Base-by-base conservation (phyloP, 2,113 vertebrate genomes). In the Pholis gunnellus region DNA sequence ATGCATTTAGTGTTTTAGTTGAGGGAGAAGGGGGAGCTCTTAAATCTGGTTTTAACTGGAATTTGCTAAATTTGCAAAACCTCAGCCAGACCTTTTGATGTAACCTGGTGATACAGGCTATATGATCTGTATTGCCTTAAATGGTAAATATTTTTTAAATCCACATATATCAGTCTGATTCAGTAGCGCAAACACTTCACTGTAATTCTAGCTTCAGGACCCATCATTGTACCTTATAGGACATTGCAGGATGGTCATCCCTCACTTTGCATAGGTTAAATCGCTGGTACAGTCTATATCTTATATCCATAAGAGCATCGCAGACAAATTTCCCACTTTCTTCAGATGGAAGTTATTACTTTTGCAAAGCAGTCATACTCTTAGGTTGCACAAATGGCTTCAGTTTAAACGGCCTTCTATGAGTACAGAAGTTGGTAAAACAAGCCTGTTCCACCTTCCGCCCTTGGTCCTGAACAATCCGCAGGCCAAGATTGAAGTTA, bases 121-220 rank as follows among this genome's bases (percentile, higher is more conserved):
- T 67, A 20, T n/a, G n/a, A n/a, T n/a, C 42, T 60, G 6, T 27
- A 52, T 4, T 67, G 5, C 36, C 6, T 11, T 1, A 63, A 48
- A 79, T 13, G 38, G 57, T 34, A 60, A 25, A 65, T 46, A n/a
- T 3, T 79, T 36, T 4, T 31, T 36, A 4, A 72, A 10, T 59
- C 18, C 56, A 56, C 27, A 73, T 14, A 65, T 46, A 65, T 34
- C 31, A 31, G 69, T 57, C n/a, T 17, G 25, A 34, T 75, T 38
- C 11, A 61, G 13, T 4, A 44, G 36, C 9, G 78, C 14, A 77
- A 79, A 70, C 31, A 63, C 29, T 56, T 54, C 15, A 71, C n/a
- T 66, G 8, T 36, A 60, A 40, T n/a, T 22, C 61, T 6, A 22
- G 61, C 61, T 64, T 64, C 20, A 63, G 34, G 31, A 63, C 34